Percentiles rank a stretch among this genome's conserved stretches.
These are phyloP conservation scores for Centruroides vittatus DNA, from an alignment of 1,140 invertebrate genomes.

Conservation along the genomic window DNA sequence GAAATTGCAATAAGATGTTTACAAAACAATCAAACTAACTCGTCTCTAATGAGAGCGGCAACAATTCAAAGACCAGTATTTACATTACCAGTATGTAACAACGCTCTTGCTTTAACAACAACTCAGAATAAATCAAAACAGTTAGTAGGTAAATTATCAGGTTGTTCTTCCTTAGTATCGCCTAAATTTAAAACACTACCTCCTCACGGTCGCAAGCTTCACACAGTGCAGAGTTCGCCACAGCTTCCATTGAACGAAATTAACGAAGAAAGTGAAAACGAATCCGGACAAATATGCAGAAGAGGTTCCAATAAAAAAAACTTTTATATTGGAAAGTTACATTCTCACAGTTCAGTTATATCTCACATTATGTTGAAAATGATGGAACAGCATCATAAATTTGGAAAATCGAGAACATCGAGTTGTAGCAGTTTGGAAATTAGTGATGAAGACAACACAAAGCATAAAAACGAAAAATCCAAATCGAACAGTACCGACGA, in stretches of 20 bases:
- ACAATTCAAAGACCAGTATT: neutral
- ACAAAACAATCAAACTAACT: too few species aligned
- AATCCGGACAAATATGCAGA: slow-evolving; percentile 1
- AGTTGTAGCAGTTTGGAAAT: neutral
- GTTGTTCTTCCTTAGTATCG: neutral
- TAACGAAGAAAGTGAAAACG: slow-evolving; percentile 45
- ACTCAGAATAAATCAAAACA: too few species aligned
- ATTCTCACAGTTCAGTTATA: slow-evolving; percentile 3
- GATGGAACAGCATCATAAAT: slow-evolving; percentile 9
- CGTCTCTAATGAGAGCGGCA: neutral
- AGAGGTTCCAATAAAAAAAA: neutral
- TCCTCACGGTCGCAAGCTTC: slow-evolving; percentile 27
- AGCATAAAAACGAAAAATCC: too few species aligned
- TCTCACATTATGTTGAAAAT: slow-evolving; percentile 8
- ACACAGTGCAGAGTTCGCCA: slow-evolving; percentile 39
- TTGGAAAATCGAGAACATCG: neutral
- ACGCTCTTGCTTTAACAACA: neutral
- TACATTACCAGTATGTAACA: neutral
- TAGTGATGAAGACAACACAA: too few species aligned
- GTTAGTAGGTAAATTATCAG: too few species aligned
- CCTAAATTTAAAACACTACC: neutral
- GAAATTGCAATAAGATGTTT: too few species aligned
- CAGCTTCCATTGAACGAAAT: slow-evolving; percentile 53
- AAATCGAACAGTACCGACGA: neutral
- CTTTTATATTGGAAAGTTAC: slow-evolving; percentile 5